These are phyloP conservation scores for Aromia moschata DNA, from an alignment of 2,888 invertebrate genomes.

Conservation along the genomic window DNA sequence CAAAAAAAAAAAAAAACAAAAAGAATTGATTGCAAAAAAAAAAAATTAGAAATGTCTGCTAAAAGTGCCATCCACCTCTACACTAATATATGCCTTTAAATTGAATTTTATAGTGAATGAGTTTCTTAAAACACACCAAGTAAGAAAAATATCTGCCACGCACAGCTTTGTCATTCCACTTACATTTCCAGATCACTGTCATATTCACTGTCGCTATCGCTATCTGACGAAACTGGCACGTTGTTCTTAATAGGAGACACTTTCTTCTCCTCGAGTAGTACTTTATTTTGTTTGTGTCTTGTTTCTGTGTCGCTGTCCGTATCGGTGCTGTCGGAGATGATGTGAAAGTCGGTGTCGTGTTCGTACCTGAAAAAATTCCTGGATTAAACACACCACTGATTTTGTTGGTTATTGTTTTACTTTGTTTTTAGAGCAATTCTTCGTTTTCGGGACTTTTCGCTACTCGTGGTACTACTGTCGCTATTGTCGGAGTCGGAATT, in stretches of 20 bases:
- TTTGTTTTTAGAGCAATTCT: slow-evolving; percentile 4
- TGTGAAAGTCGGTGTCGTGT: slow-evolving; percentile 24
- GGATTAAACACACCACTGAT: too few relatives aligned
- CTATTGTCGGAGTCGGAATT: slow-evolving; percentile 2
- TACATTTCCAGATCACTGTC: too few relatives aligned
- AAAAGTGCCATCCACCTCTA: too few relatives aligned
- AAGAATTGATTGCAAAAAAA: too few relatives aligned
- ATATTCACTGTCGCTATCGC: slow-evolving; percentile 33
- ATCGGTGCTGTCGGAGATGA: slow-evolving; percentile 27
- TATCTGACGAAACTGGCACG: slow-evolving; percentile 27
- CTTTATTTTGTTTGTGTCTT: slow-evolving; percentile 23
- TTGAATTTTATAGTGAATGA: too few relatives aligned
- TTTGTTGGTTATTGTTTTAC: too few relatives aligned
- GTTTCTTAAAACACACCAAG: too few relatives aligned
- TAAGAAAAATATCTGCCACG: too few relatives aligned
- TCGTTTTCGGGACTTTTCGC: slow-evolving; percentile 23
- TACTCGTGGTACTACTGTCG: slow-evolving; percentile 7
- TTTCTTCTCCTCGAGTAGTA: slow-evolving; percentile 19
- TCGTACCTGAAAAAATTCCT: slow-evolving; percentile 26
- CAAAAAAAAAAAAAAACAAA: too few relatives aligned
- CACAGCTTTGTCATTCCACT: too few relatives aligned
- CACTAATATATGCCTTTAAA: too few relatives aligned
- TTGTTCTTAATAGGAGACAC: slow-evolving; percentile 34
- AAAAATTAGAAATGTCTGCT: too few relatives aligned
- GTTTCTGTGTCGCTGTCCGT: slow-evolving; percentile 26